Evolutionary conservation across 2,888 invertebrate species (phyloP), one percentile per base, ranked within the genome.

Genomic region (Heliconius hortense): DNA sequence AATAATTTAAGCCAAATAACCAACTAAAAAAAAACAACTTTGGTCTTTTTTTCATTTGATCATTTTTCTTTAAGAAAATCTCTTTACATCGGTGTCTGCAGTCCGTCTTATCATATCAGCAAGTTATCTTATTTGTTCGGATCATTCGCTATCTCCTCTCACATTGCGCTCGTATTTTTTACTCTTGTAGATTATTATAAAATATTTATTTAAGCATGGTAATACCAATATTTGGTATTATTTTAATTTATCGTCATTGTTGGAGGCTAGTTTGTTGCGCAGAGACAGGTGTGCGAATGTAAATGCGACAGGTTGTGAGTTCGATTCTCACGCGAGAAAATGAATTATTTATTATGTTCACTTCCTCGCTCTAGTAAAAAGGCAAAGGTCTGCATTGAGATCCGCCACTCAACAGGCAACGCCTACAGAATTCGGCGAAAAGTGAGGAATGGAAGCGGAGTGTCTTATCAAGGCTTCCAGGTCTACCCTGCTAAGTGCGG

Each of bases 91-190:
- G 5, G 31, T 68, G 26, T 31, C 56, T 35, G 69, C 53, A 56
- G 43, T 35, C n/a, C 1, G n/a, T 69, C 53, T 72, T 72, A 69
- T 69, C 69, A 56, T 53, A 56, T 69, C 69, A 56, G 13, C 1
- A 1, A n/a, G n/a, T 69, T 69, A 69, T 69, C 69, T 69, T 69
- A 69, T 69, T 69, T 69, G 56, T 35, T 35, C 56, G 7, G 56
- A 69, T 56, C 53, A 69, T 69, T 69, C 56, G 3, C 69, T 69
- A 69, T 69, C 69, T 69, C 31, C 4, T 56, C 53, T 69, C 31
- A 56, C 56, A 69, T 13, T 56, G 56, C 69, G 53, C 56, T 56
- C 56, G 24, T 69, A 31, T 56, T 68, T 48, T n/a, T 56, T 11
- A 15, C 31, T 69, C 15, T 69, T 35, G 7, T n/a, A 56, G 31